Conservation (phyloP, 2,888 invertebrate genomes). For the Dascillus cervinus region DNA sequence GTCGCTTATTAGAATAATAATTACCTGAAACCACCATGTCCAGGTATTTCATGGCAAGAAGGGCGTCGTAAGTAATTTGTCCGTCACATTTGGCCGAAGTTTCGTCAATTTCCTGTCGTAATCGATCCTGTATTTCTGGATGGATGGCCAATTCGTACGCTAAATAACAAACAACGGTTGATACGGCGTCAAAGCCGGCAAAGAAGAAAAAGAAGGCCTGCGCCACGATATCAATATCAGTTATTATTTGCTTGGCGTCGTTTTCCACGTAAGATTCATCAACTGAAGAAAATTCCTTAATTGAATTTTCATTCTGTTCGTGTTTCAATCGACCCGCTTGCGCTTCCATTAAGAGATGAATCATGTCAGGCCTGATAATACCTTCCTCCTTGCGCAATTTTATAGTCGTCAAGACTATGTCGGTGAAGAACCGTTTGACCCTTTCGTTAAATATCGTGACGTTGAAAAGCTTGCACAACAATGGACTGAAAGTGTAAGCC, state of each 20-base stretch:
- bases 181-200: slow-evolving; percentile 24
- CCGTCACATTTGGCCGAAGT: slow-evolving; percentile 29
- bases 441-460: slow-evolving; percentile 35
- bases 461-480: slow-evolving; percentile 21
- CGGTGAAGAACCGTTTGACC: slow-evolving; percentile 22
- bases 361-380: no score
- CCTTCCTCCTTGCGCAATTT: slow-evolving; percentile 13
- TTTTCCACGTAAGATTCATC: no score
- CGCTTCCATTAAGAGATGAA: slow-evolving; percentile 47
- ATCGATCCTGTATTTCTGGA: slow-evolving; percentile 33
- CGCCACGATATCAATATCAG: slow-evolving; percentile 12
- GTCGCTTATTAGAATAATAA: no score
- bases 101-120: slow-evolving; percentile 32
- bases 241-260: no score
- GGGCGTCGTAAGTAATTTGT: slow-evolving; percentile 38
- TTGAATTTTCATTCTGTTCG: no score
- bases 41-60: slow-evolving; percentile 46
- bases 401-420: slow-evolving; percentile 18
- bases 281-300: no score
- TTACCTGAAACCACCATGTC: slow-evolving; percentile 41
- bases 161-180: slow-evolving; percentile 32
- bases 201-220: slow-evolving; percentile 11
- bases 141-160: slow-evolving; percentile 36
- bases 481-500: no score
- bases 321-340: no score